These are phyloP conservation scores for Phaethornis superciliosus DNA, from an alignment of 2,113 vertebrate species.

Conservation along the genomic window DNA sequence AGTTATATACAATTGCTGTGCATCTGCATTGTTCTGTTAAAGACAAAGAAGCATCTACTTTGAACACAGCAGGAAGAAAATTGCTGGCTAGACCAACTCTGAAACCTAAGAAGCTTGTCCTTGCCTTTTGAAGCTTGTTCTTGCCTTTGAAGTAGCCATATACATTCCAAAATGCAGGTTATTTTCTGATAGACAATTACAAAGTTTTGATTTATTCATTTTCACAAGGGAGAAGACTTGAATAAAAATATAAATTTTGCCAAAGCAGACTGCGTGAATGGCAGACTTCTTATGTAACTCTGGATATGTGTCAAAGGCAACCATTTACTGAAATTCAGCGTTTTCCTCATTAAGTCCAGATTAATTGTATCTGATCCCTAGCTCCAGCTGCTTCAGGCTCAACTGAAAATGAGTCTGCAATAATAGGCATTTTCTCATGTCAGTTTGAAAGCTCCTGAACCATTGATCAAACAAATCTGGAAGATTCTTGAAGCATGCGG, in stretches of 20 bases:
- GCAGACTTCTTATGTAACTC: constrained; percentile 25
- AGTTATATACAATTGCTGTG: not conserved
- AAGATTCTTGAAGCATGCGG: constrained; percentile 27
- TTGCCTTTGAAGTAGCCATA: constrained; percentile 21
- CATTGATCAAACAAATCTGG: constrained; percentile 54
- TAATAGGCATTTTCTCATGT: constrained; percentile 30
- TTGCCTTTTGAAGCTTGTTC: not conserved
- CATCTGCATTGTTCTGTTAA: not conserved
- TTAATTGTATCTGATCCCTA: constrained; percentile 51
- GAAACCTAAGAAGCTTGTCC: not conserved
- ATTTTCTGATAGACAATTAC: constrained; percentile 16
- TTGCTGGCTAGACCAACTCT: not conserved
- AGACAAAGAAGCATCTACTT: not conserved
- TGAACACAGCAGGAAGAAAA: not conserved
- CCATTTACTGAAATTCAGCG: constrained; percentile 41
- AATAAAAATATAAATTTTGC: constrained; percentile 60
- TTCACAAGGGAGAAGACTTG: constrained; percentile 26
- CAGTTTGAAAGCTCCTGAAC: constrained; percentile 19
- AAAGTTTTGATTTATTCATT: constrained; percentile 27
- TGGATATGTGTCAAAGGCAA: constrained; percentile 35
- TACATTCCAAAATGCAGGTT: not conserved
- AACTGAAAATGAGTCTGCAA: constrained; percentile 53
- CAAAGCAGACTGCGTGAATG: constrained; percentile 52
- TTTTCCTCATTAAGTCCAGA: constrained; percentile 54
- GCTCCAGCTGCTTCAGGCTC: constrained; percentile 14